Base-by-base conservation (phyloP, 2,888 invertebrate species). In the Spodoptera picta region DNA sequence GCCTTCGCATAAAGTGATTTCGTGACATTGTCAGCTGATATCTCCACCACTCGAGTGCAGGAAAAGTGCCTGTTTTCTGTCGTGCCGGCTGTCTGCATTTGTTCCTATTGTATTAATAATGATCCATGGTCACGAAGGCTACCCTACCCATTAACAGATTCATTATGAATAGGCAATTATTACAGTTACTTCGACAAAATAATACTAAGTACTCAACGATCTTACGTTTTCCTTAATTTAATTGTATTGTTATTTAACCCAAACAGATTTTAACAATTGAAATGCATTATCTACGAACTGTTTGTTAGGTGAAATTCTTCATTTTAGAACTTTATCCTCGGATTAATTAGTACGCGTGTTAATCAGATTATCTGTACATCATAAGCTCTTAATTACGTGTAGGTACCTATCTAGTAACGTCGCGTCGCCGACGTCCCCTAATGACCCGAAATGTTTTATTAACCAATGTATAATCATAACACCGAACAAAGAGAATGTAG, bases 351-450 rank as follows among this genome's bases (percentile, higher is more conserved):
- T 67, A 73, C 75, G 68, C 80, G 73, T 77, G 81, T 65, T 77
- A 80, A 75, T 79, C 76, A 83, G 87, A 90, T 90, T 88, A 89
- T 83, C 83, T 85, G 83, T 80, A 65, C 59, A 66, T 79, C 79
- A 74, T 79, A 80, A 90, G 83, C 90, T 87, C 78, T 83, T 88
- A 84, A 90, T 89, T 81, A 86, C 83, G 67, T 47, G 64, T 81
- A 19, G 19, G 19, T 19, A 73, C 80, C 58, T 65, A 81, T 75
- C 80, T 43, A 46, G 45, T 47, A 57, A 81, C 78, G 82, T 78
- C 60, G 73, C 78, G 82, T 78, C 59, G 73, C 55, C 54, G 53
- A 62, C 65, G 65, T 65, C 43, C 7, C 58, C 46, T 54, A 60
- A 65, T 74, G 49, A 64, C 42, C 59, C 63, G 46, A 59, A 65